A percentile compares a stretch with the other conserved stretches of the same genome.
Conservation (phyloP, 2,113 vertebrate genomes). For the Chionodraco myersi region DNA sequence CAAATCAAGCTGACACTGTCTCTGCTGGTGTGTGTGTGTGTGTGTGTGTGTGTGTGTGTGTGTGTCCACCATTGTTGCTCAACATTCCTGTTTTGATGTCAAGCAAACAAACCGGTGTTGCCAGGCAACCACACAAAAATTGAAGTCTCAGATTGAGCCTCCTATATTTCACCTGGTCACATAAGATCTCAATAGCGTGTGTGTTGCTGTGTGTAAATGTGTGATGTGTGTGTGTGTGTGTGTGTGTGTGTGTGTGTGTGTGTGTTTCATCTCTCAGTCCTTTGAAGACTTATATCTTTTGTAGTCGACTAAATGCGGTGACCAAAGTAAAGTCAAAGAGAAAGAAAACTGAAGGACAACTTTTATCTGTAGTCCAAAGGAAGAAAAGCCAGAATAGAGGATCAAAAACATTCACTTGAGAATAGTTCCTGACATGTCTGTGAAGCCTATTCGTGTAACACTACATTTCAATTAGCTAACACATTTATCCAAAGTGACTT, state of each 20-base stretch:
- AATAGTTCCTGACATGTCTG: constrained; percentile 1
- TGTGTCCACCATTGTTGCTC: constrained; percentile 32
- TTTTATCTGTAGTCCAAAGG: constrained; percentile 20
- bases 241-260: constrained; percentile 10
- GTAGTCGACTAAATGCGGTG: constrained; percentile 5
- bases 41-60: not conserved
- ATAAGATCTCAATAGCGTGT: constrained; percentile 27
- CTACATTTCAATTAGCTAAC: too few species aligned
- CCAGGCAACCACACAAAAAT: constrained; percentile 60
- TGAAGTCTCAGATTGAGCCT: constrained; percentile 7
- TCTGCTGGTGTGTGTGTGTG: too few species aligned
- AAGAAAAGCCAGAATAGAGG: not conserved
- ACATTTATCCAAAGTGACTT: too few species aligned
- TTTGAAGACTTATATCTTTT: constrained; percentile 25
- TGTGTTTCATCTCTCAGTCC: constrained; percentile 31
- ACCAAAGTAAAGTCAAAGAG: constrained; percentile 39
- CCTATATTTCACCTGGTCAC: constrained; percentile 43
- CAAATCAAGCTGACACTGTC: too few species aligned
- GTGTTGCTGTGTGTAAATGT: too few species aligned
- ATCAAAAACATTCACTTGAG: not conserved
- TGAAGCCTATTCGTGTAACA: not conserved
- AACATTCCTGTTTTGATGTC: constrained; percentile 53
- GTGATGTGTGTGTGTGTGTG: not conserved
- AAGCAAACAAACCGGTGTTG: constrained; percentile 57
- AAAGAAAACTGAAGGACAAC: constrained; percentile 29